Evolutionary conservation across 1,140 invertebrate genomes (phyloP), one percentile per base, ranked within the genome.

Genomic region (Euura lappo): DNA sequence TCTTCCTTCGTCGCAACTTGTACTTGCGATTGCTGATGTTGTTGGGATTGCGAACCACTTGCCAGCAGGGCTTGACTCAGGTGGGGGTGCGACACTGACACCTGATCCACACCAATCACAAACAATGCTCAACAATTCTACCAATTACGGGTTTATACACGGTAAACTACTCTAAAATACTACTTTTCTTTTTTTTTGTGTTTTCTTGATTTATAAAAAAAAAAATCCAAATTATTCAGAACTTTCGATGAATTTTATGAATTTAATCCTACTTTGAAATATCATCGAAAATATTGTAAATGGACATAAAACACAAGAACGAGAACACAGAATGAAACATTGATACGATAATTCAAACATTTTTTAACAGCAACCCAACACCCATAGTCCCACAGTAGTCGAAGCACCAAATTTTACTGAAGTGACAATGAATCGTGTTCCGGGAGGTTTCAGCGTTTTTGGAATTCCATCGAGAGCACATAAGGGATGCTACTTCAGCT

Each of bases 61-160:
- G 88, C 89, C 76, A 89, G 85, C 72, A 90, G 87, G 71, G 90
- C 91, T 82, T 90, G 91, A 83, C 88, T 91, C 79, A 90, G 86
- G 82, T 91, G 92, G 72, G 90, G 91, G 88, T 91, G 91, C 72
- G 89, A 87, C 85, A 87, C 86, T 69, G 90, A 89, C 75, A 90
- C 90, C 91, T 88, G 85, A 76, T 80, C 44, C 70, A 78, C 74
- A 81, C 75, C 72, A 71, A 44, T 70, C 45, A 70, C 44, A 71
- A 67, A 74, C 72, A 68, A 71, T 72, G 51, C 74, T 75, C 72
- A 74, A 69, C 69, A 42, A 68, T 65, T 64, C 64, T 11, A 64
- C 13, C 28, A 51, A 60, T 67, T 60, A 60, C 51, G 51, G 51
- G 51, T 60, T 28, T 28, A 60, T 28, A 60, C 13, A 60, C 51